Base-by-base conservation (phyloP, 1,140 invertebrate species). In the Macrostomum lignano region DNA sequence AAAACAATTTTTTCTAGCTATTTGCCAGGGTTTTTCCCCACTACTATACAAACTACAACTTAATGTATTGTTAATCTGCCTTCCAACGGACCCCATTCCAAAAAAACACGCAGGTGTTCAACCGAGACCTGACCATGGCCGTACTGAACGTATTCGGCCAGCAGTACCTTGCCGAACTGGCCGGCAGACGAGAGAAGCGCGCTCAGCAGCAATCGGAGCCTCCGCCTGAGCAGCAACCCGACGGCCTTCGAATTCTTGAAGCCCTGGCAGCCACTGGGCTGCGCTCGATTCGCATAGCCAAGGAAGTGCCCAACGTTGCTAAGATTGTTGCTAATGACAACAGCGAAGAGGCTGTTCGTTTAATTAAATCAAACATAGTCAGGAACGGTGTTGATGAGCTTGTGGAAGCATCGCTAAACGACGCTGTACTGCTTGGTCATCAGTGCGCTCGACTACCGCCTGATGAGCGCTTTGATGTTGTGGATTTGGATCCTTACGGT, bases 401-500 rank as follows among this genome's bases (percentile, higher is more conserved):
- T 15, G 66, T 94, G 11, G 63, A 60, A 24, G 61, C 74, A 0
- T 50, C 32, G 33, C 44, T 33, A 38, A 45, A 40, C 17, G 52
- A 58, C 44, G 53, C 54, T 17, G 40, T 46, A 1, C 49, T 52
- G 45, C 36, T 48, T n/a, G n/a, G n/a, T n/a, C n/a, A n/a, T n/a
- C n/a, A n/a, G n/a, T n/a, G n/a, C n/a, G n/a, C n/a, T n/a, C n/a
- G n/a, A n/a, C n/a, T n/a, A n/a, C n/a, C n/a, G n/a, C n/a, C n/a
- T n/a, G n/a, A 61, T n/a, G 62, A 72, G 34, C 63, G 67, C 22
- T 91, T 86, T 55, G 67, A 86, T 50, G 77, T 70, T 0, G 67
- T 98, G 35, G 91, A 98, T 54, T 52, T 98, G 21, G 91, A 98
- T 61, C 91, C 91, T 0, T 98, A 96, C 51, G 91, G 91, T 4